These are phyloP conservation scores for Galeopterus variegatus DNA, from an alignment of 2,113 vertebrate genomes.

Conservation along the genomic window DNA sequence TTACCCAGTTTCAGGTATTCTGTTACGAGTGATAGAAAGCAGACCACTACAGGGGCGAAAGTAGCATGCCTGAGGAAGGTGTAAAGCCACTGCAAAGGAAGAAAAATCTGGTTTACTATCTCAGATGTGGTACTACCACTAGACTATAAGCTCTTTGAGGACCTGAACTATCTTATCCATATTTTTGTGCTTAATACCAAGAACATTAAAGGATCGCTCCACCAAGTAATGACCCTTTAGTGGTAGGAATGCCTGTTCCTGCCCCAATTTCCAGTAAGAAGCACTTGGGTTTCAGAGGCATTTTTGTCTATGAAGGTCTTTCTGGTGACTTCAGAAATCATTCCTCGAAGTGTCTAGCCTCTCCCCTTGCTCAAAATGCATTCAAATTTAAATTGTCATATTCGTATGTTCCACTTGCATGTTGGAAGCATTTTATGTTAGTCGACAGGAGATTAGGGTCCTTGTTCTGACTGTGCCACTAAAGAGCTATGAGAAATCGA, in stretches of 20 bases:
- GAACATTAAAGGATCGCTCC: not conserved
- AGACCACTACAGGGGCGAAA: not conserved
- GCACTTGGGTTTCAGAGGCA: not conserved
- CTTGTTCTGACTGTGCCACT: not conserved
- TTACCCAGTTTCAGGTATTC: too few relatives aligned
- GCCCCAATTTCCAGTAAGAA: not conserved
- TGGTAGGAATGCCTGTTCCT: not conserved
- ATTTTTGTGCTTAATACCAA: not conserved
- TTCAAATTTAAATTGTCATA: not conserved
- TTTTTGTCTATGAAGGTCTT: conserved; percentile 15
- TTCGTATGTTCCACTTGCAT: not conserved
- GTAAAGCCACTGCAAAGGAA: not conserved
- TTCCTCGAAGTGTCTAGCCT: not conserved
- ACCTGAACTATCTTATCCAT: not conserved
- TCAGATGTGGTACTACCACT: not conserved
- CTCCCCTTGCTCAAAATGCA: not conserved
- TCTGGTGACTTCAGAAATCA: not conserved
- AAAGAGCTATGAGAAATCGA: not conserved
- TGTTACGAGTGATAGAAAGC: too few relatives aligned
- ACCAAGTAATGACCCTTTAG: not conserved
- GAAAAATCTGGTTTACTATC: not conserved
- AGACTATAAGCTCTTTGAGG: not conserved
- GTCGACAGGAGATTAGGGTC: not conserved
- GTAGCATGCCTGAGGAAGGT: not conserved
- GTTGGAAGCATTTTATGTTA: conserved; percentile 37